Percentiles rank a stretch among this genome's conserved stretches.
Conservation (phyloP, 2,888 invertebrate genomes). For the Hypena proboscidalis region DNA sequence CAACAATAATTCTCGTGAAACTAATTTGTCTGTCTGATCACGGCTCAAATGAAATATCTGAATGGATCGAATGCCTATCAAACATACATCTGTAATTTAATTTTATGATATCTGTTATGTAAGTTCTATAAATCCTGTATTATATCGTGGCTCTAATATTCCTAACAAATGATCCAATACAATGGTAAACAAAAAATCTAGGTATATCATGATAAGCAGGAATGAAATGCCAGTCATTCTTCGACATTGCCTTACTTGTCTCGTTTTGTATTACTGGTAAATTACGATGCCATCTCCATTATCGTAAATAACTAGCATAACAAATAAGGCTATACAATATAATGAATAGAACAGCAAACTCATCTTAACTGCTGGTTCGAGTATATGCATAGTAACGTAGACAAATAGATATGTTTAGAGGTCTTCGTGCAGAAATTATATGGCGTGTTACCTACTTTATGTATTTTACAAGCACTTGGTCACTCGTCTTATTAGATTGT, state of each 20-base stretch:
- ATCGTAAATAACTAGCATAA: conserved; percentile 30
- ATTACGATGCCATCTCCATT: conserved; percentile 29
- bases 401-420: conserved; percentile 17
- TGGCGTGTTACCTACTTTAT: conserved; percentile 20
- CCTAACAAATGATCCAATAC: conserved; percentile 30
- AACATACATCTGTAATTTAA: conserved; percentile 11
- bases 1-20: conserved; percentile 31
- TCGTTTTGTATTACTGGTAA: conserved; percentile 45
- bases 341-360: conserved; percentile 29
- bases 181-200: conserved; percentile 31
- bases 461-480: conserved; percentile 9
- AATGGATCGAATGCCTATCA: conserved; percentile 19
- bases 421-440: conserved; percentile 25
- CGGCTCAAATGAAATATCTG: conserved; percentile 25
- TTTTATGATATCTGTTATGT: conserved; percentile 17
- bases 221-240: conserved; percentile 57
- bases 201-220: conserved; percentile 50
- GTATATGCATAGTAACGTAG: conserved; percentile 23
- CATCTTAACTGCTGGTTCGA: conserved; percentile 23
- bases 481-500: conserved; percentile 17
- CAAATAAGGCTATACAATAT: conserved; percentile 22
- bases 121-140: conserved; percentile 35
- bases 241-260: conserved; percentile 52
- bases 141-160: conserved; percentile 20
- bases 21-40: conserved; percentile 28